Evolutionary conservation across 2,888 invertebrate species (phyloP).

Genomic region (Leptogaster cylindrica): DNA sequence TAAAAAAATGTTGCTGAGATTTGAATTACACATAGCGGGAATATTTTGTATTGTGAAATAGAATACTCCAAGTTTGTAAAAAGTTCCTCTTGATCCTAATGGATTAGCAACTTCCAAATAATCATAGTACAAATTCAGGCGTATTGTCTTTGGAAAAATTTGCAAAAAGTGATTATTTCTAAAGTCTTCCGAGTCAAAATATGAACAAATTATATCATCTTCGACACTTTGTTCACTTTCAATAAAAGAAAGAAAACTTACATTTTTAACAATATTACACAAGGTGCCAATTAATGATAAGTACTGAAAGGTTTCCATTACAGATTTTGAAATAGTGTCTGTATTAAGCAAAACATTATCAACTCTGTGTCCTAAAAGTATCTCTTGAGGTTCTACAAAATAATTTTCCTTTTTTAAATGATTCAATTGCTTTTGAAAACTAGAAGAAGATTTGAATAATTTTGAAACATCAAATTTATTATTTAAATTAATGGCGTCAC

Average conservation of each 20-base stretch:
- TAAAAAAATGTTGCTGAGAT: constrained; percentile 30
- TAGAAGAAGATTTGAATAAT: not conserved
- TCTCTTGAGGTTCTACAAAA: not conserved
- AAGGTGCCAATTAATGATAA: not conserved
- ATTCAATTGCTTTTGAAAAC: not conserved
- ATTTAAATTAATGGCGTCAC: not conserved
- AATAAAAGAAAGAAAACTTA: not conserved
- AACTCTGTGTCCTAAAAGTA: not conserved
- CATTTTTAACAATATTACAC: not conserved
- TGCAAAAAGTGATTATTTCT: not conserved
- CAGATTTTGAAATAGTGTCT: not conserved
- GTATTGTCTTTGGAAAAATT: not conserved
- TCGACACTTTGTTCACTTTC: not conserved
- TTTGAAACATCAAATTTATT: not conserved
- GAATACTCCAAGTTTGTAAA: constrained; percentile 38
- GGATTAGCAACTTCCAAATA: constrained; percentile 36
- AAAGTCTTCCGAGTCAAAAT: not conserved
- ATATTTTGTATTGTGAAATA: constrained; percentile 40
- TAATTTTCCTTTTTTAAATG: not conserved
- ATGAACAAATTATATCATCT: not conserved
- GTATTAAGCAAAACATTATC: not conserved
- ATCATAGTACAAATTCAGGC: constrained; percentile 38
- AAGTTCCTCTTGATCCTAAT: constrained; percentile 33
- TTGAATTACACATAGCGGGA: constrained; percentile 5
- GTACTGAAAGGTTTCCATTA: constrained; percentile 1